A percentile compares a stretch with the other conserved stretches of the same genome.
Evolutionary conservation across 2,113 vertebrate genomes (phyloP).

Genomic region (Trochalopteron elliotii): DNA sequence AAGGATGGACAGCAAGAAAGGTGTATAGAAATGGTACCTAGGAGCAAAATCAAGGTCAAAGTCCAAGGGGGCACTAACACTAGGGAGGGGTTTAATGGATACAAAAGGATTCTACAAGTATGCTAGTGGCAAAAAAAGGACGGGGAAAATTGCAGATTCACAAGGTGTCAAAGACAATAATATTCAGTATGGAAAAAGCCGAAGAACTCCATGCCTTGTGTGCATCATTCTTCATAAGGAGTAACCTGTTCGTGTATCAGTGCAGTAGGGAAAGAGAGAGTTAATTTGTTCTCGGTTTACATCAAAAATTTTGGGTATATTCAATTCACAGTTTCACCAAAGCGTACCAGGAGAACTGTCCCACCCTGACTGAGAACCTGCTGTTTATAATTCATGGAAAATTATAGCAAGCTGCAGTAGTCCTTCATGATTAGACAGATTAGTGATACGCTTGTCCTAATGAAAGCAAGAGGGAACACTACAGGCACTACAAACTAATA

Average conservation of each 20-base stretch:
- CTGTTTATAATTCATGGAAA: not conserved
- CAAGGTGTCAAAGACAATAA: not conserved
- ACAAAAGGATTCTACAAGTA: not conserved
- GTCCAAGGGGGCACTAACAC: not conserved
- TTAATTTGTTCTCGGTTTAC: not conserved
- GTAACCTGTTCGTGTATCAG: not conserved
- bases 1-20: not conserved
- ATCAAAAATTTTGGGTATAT: not conserved
- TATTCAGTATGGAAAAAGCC: not conserved
- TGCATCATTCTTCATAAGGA: not conserved
- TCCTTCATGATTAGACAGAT: not conserved
- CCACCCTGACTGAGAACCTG: not conserved
- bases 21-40: not conserved
- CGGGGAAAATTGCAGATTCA: not conserved
- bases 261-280: not conserved
- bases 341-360: not conserved
- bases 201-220: not conserved
- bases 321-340: not conserved
- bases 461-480: not conserved
- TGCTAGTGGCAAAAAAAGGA: not conserved
- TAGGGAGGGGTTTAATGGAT: not conserved
- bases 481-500: not conserved
- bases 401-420: not conserved
- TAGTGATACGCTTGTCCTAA: not conserved
- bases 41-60: not conserved